Conservation (phyloP, 2,888 invertebrate genomes). For the Calliopum simillimum region DNA sequence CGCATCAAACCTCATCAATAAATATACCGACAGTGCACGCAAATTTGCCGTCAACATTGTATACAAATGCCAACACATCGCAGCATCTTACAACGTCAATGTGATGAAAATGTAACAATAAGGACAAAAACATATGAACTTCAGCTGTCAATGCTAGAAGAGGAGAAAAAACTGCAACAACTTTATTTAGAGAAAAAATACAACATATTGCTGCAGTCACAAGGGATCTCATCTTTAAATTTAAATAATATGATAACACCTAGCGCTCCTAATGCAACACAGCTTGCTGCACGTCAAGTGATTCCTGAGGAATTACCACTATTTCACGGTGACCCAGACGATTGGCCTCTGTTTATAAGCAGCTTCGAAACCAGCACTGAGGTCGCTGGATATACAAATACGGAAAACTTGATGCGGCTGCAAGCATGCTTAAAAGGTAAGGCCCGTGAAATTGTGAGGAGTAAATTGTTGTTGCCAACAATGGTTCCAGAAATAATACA, state of each 20-base stretch:
- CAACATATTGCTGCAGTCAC: not conserved
- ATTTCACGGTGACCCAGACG: slow-evolving; percentile 33
- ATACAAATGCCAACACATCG: no score
- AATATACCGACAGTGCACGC: no score
- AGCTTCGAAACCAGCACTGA: slow-evolving; percentile 36
- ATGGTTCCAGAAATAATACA: slow-evolving; percentile 37
- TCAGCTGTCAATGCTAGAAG: slow-evolving; percentile 11
- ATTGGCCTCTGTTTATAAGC: slow-evolving; percentile 38
- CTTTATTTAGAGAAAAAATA: slow-evolving; percentile 14
- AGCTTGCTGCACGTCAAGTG: slow-evolving; percentile 24
- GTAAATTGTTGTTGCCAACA: slow-evolving; percentile 33
- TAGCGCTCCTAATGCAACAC: not conserved
- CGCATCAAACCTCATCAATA: no score
- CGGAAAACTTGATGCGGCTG: slow-evolving; percentile 37
- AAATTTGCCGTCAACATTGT: no score
- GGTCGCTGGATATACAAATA: slow-evolving; percentile 30
- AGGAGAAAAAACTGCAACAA: slow-evolving; percentile 15
- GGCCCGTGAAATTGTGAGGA: slow-evolving; percentile 31
- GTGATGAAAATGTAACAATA: no score
- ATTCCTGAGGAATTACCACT: slow-evolving; percentile 8
- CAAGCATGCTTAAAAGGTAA: slow-evolving; percentile 33
- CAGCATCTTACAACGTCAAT: no score
- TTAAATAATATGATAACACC: no score
- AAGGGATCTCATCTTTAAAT: no score
- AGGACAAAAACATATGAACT: slow-evolving; percentile 3